Conservation (phyloP, 2,888 invertebrate species). For the Andrena dorsata region DNA sequence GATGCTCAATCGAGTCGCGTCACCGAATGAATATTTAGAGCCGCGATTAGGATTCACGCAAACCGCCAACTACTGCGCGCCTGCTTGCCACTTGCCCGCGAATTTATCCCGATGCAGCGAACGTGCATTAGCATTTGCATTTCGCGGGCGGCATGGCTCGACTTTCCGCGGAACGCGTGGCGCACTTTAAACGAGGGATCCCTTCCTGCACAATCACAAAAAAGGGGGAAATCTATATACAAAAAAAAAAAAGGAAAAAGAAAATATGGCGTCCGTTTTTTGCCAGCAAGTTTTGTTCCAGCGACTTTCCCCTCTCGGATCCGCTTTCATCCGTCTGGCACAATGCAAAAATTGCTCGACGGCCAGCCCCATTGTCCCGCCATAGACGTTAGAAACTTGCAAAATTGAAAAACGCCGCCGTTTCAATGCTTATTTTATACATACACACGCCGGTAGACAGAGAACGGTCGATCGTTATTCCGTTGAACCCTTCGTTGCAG, state of each 20-base stretch:
- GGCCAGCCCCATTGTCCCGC: conserved; percentile 45
- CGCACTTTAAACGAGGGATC: background rate
- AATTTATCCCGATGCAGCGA: conserved; percentile 52
- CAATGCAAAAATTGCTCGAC: conserved; percentile 57
- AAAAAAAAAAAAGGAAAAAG: background rate
- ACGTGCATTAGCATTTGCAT: conserved; percentile 60
- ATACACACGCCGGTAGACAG: conserved; percentile 8
- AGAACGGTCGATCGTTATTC: conserved; percentile 62
- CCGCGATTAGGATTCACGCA: conserved; percentile 45
- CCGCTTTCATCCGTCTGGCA: conserved; percentile 41
- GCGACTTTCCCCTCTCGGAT: background rate
- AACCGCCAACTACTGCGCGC: conserved; percentile 25
- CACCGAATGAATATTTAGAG: conserved; percentile 55
- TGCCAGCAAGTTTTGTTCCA: conserved; percentile 7
- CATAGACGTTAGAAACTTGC: conserved; percentile 56
- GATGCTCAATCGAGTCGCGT: conserved; percentile 22
- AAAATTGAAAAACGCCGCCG: conserved; percentile 60
- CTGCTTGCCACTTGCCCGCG: conserved; percentile 30
- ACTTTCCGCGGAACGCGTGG: conserved; percentile 32
- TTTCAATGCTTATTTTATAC: conserved; percentile 59
- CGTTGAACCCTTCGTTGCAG: conserved; percentile 61
- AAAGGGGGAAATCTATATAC: background rate
- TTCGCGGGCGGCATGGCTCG: conserved; percentile 23
- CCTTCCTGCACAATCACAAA: background rate
- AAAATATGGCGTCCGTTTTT: conserved; percentile 28